Conservation (phyloP, 37 sponge, comb jelly and placozoan genomes). For the Chondrosia reniformis region DNA sequence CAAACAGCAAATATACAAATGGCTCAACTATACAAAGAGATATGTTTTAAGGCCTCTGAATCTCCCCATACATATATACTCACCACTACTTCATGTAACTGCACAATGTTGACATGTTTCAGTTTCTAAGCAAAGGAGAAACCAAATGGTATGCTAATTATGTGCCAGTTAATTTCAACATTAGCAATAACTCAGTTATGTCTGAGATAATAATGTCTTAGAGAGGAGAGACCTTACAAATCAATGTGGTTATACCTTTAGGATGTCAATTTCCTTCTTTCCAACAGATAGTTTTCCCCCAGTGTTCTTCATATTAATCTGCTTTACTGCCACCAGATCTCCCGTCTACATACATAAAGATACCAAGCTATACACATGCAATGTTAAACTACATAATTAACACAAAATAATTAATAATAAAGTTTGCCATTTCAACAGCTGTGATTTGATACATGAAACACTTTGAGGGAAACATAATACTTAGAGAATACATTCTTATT, state of each 20-base stretch:
- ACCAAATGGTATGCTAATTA: neutral
- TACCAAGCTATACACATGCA: neutral
- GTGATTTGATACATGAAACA: too few relatives aligned
- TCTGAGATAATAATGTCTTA: too few relatives aligned
- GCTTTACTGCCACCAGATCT: constrained; percentile 69
- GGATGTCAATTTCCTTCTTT: constrained; percentile 82
- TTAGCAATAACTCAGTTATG: too few relatives aligned
- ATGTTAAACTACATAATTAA: too few relatives aligned
- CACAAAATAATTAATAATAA: too few relatives aligned
- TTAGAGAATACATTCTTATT: too few relatives aligned
- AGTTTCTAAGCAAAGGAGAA: constrained; percentile 39
- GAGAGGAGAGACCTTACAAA: too few relatives aligned
- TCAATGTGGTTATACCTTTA: constrained; percentile 54
- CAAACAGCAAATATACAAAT: too few relatives aligned
- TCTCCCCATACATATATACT: neutral
- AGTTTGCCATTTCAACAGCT: too few relatives aligned
- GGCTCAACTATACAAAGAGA: too few relatives aligned
- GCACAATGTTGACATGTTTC: constrained; percentile 64
- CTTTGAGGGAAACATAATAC: too few relatives aligned
- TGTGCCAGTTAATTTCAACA: neutral
- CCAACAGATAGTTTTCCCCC: constrained; percentile 61
- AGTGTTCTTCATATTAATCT: constrained; percentile 60
- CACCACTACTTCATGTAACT: constrained; percentile 56
- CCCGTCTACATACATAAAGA: neutral
- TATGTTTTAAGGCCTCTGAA: too few relatives aligned